Conservation (phyloP, 2,797 vertebrate species). For the Thripadectes ignobilis region DNA sequence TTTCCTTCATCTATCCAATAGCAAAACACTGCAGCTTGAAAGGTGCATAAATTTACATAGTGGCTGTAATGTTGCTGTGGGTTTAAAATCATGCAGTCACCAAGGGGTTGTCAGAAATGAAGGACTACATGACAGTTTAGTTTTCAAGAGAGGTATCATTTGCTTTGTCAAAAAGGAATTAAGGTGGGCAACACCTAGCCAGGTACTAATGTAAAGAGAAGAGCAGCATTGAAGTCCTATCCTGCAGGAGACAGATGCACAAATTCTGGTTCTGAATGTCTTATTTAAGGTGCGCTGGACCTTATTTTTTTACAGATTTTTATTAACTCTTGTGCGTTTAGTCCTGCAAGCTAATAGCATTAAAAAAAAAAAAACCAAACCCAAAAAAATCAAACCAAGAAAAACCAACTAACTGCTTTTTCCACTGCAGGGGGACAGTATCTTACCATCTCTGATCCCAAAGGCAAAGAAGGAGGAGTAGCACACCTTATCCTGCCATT, state of each 20-base stretch:
- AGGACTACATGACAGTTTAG: accelerated
- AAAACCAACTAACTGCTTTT: not conserved
- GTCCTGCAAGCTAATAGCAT: not conserved
- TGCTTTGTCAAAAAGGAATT: not conserved
- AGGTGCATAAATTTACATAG: accelerated
- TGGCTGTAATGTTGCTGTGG: not conserved
- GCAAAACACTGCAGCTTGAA: not conserved
- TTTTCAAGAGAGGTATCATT: not conserved
- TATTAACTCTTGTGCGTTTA: not conserved
- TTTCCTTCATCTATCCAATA: not conserved
- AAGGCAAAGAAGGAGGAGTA: constrained; percentile 81
- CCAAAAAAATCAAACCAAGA: too few species aligned
- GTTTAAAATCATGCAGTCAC: not conserved
- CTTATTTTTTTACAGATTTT: not conserved
- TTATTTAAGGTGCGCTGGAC: not conserved
- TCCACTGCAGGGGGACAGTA: constrained; percentile 85
- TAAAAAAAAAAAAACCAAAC: not conserved
- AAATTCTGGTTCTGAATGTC: not conserved
- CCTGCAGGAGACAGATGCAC: not conserved
- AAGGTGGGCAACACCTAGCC: not conserved
- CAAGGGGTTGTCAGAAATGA: not conserved
- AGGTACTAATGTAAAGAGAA: not conserved
- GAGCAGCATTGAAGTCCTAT: not conserved
- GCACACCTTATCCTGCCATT: constrained; percentile 88
- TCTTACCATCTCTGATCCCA: constrained; percentile 85